Conservation (phyloP, 1,140 invertebrate genomes). For the Diploscapter pachys region DNA sequence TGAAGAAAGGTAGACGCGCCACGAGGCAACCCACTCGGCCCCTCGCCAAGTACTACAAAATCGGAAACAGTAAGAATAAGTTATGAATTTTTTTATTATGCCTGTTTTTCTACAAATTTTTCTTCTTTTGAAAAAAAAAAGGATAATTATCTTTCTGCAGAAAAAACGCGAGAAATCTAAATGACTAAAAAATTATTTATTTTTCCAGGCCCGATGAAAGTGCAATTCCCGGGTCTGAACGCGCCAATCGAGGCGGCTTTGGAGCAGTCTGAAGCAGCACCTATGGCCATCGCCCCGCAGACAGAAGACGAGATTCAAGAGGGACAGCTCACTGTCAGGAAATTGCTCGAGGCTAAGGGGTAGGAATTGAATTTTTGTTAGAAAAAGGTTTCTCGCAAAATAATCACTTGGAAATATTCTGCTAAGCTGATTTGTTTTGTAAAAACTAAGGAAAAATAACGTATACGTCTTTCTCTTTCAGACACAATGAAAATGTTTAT, state of each 20-base stretch:
- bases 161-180: no score
- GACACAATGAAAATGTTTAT: no score
- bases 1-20: constrained; percentile 85
- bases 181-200: no score
- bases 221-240: constrained; percentile 87
- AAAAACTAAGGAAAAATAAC: no score
- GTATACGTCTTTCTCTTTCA: no score
- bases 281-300: constrained; percentile 48
- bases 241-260: constrained; percentile 71
- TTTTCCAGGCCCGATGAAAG: constrained; percentile 69
- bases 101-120: constrained; percentile 6
- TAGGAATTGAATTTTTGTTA: neutral
- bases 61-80: constrained; percentile 67
- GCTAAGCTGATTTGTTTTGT: no score
- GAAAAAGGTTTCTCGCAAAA: neutral
- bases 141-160: no score
- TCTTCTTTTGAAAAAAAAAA: no score
- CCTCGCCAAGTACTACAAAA: constrained; percentile 82
- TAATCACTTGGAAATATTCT: neutral
- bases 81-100: constrained; percentile 12
- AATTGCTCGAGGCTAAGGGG: constrained; percentile 14
- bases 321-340: constrained; percentile 1
- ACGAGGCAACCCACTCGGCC: constrained; percentile 74
- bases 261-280: constrained; percentile 23
- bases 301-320: constrained; percentile 49